Conservation (phyloP, 1,140 invertebrate species). For the Ptiloglossa arizonensis region DNA sequence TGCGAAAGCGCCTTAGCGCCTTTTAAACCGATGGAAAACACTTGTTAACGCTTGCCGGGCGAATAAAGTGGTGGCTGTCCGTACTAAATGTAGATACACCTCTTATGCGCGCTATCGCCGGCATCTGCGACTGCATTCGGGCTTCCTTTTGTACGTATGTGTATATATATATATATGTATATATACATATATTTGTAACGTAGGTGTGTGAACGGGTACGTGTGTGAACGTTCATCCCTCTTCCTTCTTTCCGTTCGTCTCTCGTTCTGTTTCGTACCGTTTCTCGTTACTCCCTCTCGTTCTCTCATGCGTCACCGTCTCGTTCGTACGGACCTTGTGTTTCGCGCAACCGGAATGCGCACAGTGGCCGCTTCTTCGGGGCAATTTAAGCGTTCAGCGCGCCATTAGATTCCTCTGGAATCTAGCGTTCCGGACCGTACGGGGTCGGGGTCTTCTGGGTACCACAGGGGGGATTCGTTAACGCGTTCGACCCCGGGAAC, state of each 20-base stretch:
- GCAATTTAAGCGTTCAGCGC: constrained; percentile 3
- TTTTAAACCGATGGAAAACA: constrained; percentile 77
- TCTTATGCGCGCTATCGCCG: constrained; percentile 74
- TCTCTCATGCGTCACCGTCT: background rate
- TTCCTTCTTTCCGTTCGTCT: background rate
- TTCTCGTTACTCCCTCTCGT: background rate
- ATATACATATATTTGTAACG: no score
- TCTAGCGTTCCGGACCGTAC: background rate
- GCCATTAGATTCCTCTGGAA: background rate
- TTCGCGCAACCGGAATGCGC: constrained; percentile 2
- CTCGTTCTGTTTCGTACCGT: constrained; percentile 2
- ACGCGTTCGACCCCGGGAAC: no score
- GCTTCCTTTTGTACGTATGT: constrained; percentile 37
- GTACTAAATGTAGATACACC: constrained; percentile 79
- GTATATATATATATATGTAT: no score
- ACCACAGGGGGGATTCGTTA: background rate
- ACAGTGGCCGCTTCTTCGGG: constrained; percentile 12
- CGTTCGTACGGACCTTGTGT: background rate
- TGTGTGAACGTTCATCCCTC: background rate
- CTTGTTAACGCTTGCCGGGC: constrained; percentile 75
- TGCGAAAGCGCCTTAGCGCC: constrained; percentile 68
- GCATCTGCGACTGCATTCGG: constrained; percentile 54
- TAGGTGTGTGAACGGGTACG: no score
- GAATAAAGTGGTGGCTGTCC: constrained; percentile 79
- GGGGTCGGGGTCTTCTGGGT: background rate